Percentiles rank a stretch among this genome's conserved stretches.
Evolutionary conservation across 2,888 invertebrate genomes (phyloP).

Genomic region (Oligia strigilis): DNA sequence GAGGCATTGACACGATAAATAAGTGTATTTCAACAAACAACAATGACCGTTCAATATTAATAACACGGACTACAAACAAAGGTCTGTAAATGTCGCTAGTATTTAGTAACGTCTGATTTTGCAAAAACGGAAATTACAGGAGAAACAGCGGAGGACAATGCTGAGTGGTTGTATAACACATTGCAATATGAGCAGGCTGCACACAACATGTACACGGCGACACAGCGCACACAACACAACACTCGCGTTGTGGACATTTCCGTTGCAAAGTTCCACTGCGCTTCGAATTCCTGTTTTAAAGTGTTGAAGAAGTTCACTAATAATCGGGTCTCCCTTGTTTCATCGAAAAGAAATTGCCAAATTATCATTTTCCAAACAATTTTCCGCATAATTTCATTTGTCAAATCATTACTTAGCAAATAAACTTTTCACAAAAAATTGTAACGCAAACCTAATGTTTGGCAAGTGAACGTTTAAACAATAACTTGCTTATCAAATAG

Average conservation of each 20-base stretch:
- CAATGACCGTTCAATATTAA: slow-evolving; percentile 15
- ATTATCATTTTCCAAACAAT: no score
- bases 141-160: slow-evolving; percentile 11
- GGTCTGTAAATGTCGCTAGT: slow-evolving; percentile 2
- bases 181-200: neutral
- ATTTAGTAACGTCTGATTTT: slow-evolving; percentile 29
- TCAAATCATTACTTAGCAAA: no score
- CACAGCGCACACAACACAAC: neutral
- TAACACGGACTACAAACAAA: slow-evolving; percentile 16
- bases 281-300: neutral
- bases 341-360: no score
- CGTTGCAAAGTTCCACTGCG: neutral
- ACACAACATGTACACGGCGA: neutral
- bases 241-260: neutral
- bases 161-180: slow-evolving; percentile 2
- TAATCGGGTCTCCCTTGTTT: no score
- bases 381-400: no score
- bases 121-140: slow-evolving; percentile 9
- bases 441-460: no score
- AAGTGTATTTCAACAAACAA: slow-evolving; percentile 6
- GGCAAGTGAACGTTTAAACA: no score
- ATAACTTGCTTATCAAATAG: no score
- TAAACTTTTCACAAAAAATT: no score
- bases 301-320: neutral
- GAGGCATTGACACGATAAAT: neutral